Evolutionary conservation across 2,888 invertebrate species (phyloP), one percentile per base, ranked within the genome.

Genomic region (Clusia tigrina): DNA sequence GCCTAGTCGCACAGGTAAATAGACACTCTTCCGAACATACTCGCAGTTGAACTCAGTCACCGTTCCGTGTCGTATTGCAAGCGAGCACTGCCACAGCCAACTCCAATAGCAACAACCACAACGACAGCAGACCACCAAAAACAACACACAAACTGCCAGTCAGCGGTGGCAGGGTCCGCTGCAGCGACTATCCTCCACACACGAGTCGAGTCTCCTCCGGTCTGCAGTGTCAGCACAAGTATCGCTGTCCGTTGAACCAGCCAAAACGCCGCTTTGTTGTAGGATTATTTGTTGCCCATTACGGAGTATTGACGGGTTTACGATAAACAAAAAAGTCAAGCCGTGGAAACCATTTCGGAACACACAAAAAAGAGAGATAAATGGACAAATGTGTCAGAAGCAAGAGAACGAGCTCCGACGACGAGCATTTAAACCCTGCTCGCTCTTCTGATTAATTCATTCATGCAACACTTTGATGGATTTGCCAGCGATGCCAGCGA

Each of bases 21-120:
- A 42, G 2, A 15, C 10, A 22, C 18, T 18, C 48, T 48, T 48
- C 15, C 48, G n/a, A 48, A 48, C 22, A 42, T 42, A 48, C 22
- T 48, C n/a, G n/a, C n/a, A n/a, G 22, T 48, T 48, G 20, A 48
- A 48, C 48, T 48, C 48, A 48, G 20, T 48, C 48, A 48, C 48
- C 48, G 48, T 48, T 48, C 5, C 48, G 22, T 48, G 3, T 6
- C 10, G 48, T 48, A 3, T 48, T 15, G 48, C 48, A 20, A 48
- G 42, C 9, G 12, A 32, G 6, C 6, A 6, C 32, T 9, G 12
- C 32, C 6, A 32, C 32, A 9, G 32, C 12, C 32, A 32, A 12
- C 32, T 9, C 42, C 3, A 42, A 42, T 15, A 51, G 26, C 32
- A 52, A 22, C 53, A 52, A 53, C 46, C 20, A 42, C 1, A 38